phyloP scores from a whole-genome alignment of 2,797 vertebrate species.

The Coilia nasus region DNA sequence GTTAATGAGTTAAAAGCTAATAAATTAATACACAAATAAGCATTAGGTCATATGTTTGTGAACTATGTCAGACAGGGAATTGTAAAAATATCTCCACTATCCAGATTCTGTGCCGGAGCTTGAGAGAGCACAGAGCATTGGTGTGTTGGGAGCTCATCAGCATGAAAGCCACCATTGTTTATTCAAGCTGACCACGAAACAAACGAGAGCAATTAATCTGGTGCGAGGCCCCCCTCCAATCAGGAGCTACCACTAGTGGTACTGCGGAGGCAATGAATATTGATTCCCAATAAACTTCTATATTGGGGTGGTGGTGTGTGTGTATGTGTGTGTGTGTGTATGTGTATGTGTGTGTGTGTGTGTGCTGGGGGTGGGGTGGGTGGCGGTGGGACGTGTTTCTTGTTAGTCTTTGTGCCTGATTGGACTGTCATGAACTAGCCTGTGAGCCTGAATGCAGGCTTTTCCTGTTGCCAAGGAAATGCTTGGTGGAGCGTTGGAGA shows the following conservation, averaged over 20 bases:
- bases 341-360: constrained; percentile 9
- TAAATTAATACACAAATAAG: no score
- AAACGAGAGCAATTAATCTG: constrained; percentile 63
- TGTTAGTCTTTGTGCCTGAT: constrained; percentile 51
- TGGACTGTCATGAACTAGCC: constrained; percentile 37
- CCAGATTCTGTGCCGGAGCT: no score
- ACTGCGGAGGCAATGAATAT: constrained; percentile 51
- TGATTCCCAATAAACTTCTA: constrained; percentile 47
- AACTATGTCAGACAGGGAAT: no score
- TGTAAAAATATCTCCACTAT: no score
- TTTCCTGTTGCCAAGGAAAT: constrained; percentile 55
- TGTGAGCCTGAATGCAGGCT: constrained; percentile 45
- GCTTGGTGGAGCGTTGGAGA: constrained; percentile 43
- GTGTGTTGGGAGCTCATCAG: constrained; percentile 25
- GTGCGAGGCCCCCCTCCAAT: constrained; percentile 59
- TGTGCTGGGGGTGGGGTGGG: background rate
- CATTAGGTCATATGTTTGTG: no score
- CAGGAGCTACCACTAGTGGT: constrained; percentile 61
- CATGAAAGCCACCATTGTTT: constrained; percentile 44
- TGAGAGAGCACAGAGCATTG: background rate
- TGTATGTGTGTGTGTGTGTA: constrained; percentile 6
- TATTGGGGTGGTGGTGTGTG: constrained; percentile 33
- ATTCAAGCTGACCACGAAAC: constrained; percentile 47
- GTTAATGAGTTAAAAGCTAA: background rate
- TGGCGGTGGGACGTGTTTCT: background rate